Conservation (phyloP, 2,888 invertebrate species). For the Bombylius major region DNA sequence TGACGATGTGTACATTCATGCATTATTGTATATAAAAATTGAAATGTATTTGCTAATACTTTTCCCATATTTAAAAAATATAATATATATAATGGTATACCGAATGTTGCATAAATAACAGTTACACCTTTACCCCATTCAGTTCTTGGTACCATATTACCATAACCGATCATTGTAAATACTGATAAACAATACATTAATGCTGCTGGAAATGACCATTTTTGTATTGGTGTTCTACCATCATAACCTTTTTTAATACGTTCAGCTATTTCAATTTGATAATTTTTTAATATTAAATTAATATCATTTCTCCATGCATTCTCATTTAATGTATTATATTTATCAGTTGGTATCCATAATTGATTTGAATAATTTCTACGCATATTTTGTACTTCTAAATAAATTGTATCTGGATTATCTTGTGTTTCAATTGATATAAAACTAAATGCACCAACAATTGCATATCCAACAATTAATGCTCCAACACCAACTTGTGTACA, state of each 20-base stretch:
- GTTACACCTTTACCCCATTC: slow-evolving; percentile 73
- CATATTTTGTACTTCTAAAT: slow-evolving; percentile 40
- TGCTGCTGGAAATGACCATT: slow-evolving; percentile 80
- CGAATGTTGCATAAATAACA: slow-evolving; percentile 74
- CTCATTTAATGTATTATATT: slow-evolving; percentile 56
- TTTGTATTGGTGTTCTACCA: slow-evolving; percentile 51
- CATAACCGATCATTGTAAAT: slow-evolving; percentile 87
- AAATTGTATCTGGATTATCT: slow-evolving; percentile 39
- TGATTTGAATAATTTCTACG: slow-evolving; percentile 46
- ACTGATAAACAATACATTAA: slow-evolving; percentile 80
- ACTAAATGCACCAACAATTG: slow-evolving; percentile 70
- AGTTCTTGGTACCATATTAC: slow-evolving; percentile 72
- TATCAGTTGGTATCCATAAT: slow-evolving; percentile 56
- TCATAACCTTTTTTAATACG: slow-evolving; percentile 57
- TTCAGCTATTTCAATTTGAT: slow-evolving; percentile 54
- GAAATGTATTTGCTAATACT: slow-evolving; percentile 68
- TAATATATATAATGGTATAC: slow-evolving; percentile 74
- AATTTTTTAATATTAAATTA: slow-evolving; percentile 47
- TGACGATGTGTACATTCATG: slow-evolving; percentile 55
- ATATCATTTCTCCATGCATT: slow-evolving; percentile 48
- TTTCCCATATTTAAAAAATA: slow-evolving; percentile 86
- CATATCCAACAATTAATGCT: slow-evolving; percentile 74
- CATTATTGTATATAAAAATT: slow-evolving; percentile 63
- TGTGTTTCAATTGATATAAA: slow-evolving; percentile 67
- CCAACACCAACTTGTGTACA: slow-evolving; percentile 87